These are phyloP conservation scores for Balanococcus diminutus DNA, from an alignment of 2,888 invertebrate species.

Conservation along the genomic window DNA sequence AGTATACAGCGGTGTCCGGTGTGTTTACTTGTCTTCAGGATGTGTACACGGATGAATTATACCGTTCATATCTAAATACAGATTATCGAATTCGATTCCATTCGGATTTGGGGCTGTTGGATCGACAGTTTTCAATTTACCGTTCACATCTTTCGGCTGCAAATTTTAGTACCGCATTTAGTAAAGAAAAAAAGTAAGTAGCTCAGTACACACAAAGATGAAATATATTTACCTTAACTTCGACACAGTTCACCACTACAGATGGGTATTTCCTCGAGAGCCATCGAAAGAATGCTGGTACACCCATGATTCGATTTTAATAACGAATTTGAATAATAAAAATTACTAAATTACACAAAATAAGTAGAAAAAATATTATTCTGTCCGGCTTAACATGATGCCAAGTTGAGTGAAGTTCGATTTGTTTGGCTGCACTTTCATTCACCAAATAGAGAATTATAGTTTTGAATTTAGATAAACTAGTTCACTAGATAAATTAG, in stretches of 20 bases:
- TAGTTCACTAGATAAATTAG: too few relatives aligned
- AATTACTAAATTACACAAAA: background rate
- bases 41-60: conserved; percentile 97
- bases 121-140: conserved; percentile 67
- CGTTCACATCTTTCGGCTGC: conserved; percentile 49
- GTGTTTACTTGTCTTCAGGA: conserved; percentile 90
- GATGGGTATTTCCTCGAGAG: conserved; percentile 95
- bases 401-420: too few relatives aligned
- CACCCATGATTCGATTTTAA: conserved; percentile 78
- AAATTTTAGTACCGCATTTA: background rate
- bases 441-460: too few relatives aligned
- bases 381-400: background rate
- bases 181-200: background rate
- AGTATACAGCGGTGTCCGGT: conserved; percentile 72
- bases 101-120: conserved; percentile 91
- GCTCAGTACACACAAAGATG: too few relatives aligned
- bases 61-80: conserved; percentile 96
- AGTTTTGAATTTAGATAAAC: too few relatives aligned
- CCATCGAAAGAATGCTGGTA: conserved; percentile 99
- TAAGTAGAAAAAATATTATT: background rate
- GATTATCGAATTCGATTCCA: conserved; percentile 92
- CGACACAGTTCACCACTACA: conserved; percentile 56
- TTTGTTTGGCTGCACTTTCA: too few relatives aligned
- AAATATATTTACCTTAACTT: conserved; percentile 52
- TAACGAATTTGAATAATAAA: background rate